A percentile compares a stretch with the other conserved stretches of the same genome.
These are phyloP conservation scores for Dipodomys ordii DNA, from an alignment of 2,113 vertebrate species.

Conservation along the genomic window DNA sequence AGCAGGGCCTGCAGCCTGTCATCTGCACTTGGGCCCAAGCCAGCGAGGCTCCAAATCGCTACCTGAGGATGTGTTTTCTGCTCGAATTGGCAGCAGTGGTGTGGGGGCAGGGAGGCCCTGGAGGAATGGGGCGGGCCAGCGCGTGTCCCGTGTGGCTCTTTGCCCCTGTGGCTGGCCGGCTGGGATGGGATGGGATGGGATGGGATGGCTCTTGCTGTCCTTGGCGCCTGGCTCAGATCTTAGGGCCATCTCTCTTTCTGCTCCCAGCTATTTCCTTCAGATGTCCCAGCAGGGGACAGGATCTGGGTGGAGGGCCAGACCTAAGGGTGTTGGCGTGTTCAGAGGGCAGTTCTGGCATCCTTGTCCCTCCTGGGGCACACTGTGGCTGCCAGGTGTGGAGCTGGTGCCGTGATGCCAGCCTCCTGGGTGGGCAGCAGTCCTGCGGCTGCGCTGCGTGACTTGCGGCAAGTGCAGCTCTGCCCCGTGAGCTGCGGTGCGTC, in stretches of 20 bases:
- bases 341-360: too few relatives aligned
- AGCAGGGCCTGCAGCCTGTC: slow-evolving; percentile 76
- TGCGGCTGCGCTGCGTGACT: background rate
- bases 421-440: slow-evolving; percentile 17
- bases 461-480: background rate
- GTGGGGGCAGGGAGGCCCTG: slow-evolving; percentile 73
- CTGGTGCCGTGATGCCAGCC: background rate
- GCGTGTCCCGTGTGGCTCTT: slow-evolving; percentile 30
- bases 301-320: fast-evolving
- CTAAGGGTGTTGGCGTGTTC: fast-evolving
- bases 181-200: background rate
- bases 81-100: slow-evolving; percentile 68
- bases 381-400: background rate
- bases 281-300: background rate
- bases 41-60: slow-evolving; percentile 73
- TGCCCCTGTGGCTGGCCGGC: background rate
- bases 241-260: background rate
- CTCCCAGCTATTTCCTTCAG: background rate
- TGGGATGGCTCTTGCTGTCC: slow-evolving; percentile 13
- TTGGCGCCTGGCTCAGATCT: background rate
- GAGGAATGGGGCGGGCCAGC: slow-evolving; percentile 78
- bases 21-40: slow-evolving; percentile 69
- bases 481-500: background rate
- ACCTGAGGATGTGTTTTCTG: slow-evolving; percentile 84
- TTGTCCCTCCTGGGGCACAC: fast-evolving